Evolutionary conservation across 1,140 invertebrate species (phyloP).

Genomic region (Riptortus pedestris): DNA sequence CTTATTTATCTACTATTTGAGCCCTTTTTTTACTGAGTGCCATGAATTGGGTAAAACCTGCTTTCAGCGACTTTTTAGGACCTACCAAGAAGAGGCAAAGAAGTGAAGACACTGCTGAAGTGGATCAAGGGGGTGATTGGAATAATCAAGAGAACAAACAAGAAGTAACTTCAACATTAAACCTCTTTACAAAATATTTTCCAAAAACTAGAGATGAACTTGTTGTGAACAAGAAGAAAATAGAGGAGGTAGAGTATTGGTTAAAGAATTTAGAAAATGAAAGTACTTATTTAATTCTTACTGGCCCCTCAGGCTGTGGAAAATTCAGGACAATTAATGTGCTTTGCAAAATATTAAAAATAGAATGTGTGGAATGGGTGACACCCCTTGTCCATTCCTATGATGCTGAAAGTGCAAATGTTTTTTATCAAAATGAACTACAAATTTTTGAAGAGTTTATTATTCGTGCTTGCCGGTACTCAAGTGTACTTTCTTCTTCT

Average conservation of each 20-base stretch:
- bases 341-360: conserved; percentile 19
- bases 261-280: conserved; percentile 7
- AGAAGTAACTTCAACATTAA: neutral
- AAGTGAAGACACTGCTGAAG: neutral
- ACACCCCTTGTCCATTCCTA: neutral
- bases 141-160: neutral
- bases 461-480: conserved; percentile 18
- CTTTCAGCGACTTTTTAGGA: conserved; percentile 12
- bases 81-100: conserved; percentile 22
- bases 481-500: conserved; percentile 10
- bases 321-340: conserved; percentile 24
- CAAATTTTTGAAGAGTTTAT: conserved; percentile 25
- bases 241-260: conserved; percentile 26
- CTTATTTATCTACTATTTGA: too few species aligned
- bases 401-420: neutral
- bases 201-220: conserved; percentile 16
- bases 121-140: neutral
- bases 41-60: conserved; percentile 24
- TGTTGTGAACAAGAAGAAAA: conserved; percentile 24
- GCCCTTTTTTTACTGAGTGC: too few species aligned
- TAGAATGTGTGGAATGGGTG: conserved; percentile 20
- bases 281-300: conserved; percentile 19
- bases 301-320: conserved; percentile 24
- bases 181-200: neutral
- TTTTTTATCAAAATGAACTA: conserved; percentile 9